Base-by-base conservation (phyloP, 2,888 invertebrate genomes). In the Neoaliturus tenellus region DNA sequence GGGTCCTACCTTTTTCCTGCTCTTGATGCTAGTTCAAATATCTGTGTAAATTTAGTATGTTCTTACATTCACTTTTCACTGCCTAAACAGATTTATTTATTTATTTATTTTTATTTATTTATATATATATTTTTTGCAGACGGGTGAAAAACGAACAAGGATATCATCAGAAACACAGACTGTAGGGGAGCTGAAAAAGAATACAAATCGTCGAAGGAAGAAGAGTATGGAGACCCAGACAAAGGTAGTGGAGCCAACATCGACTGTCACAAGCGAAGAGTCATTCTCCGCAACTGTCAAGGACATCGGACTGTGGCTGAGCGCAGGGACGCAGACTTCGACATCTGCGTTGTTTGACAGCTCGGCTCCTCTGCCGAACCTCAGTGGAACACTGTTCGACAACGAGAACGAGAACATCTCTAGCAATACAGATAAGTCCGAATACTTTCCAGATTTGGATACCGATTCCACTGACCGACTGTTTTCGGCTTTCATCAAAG, bases 101-200 rank as follows among this genome's bases (percentile, higher is more conserved):
- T 35, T 35, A 35, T n/a, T n/a, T n/a, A n/a, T n/a, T n/a, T n/a
- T n/a, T n/a, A n/a, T n/a, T n/a, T 39, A 12, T 39, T 39, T 12
- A 8, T 8, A 51, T 4, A 51, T 51, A 51, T 17, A 14, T 5
- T 55, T 4, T 55, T 8, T 25, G 14, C 62, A 91, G 88, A 91
- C 90, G 10, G 86, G 85, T 17, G 85, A 85, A 25, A 83, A 85
- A 44, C 73, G 86, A 31, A 85, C 87, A 67, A 87, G 85, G 62
- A 88, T 87, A 71, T 87, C 87, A 78, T 90, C 90, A 20, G 90
- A 91, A 88, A 91, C 91, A 6, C 91, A 91, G 88, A 91, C 91
- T 0, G 25, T 69, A 14, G 82, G 82, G 31, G 82, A 82, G 48
- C 89, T 89, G 28, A 82, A 82, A 25, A 82, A 82, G 23, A 80